Conservation (phyloP, 1,140 invertebrate genomes). For the Drosophila varians region DNA sequence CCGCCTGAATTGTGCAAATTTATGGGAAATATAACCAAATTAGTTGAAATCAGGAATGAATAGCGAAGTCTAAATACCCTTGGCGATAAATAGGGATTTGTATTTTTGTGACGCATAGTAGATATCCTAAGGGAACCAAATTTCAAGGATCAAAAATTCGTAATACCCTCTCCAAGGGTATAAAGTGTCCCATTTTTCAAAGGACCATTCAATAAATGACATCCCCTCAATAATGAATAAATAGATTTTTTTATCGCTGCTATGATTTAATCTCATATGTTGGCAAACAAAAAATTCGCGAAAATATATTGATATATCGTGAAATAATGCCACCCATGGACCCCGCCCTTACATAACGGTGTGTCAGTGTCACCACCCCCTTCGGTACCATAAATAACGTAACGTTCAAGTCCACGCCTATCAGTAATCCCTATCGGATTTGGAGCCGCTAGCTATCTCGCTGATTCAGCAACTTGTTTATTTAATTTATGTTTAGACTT, state of each 20-base stretch:
- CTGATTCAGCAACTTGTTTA: slow-evolving; percentile 11
- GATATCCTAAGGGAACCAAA: too few relatives aligned
- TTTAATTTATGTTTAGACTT: slow-evolving; percentile 10
- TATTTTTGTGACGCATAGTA: too few relatives aligned
- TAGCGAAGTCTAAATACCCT: too few relatives aligned
- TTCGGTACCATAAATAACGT: not conserved
- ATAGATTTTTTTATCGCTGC: slow-evolving; percentile 7
- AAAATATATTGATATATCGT: not conserved
- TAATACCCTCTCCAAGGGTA: too few relatives aligned
- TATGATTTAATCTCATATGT: slow-evolving; percentile 3
- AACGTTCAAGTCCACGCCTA: not conserved
- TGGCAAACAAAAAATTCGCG: not conserved
- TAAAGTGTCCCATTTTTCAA: too few relatives aligned
- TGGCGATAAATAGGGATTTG: too few relatives aligned
- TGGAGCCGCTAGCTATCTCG: slow-evolving; percentile 4
- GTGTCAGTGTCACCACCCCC: not conserved
- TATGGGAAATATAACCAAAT: too few relatives aligned
- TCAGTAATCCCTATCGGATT: slow-evolving; percentile 9
- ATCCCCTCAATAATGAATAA: not conserved
- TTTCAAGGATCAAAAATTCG: too few relatives aligned
- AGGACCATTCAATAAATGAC: too few relatives aligned
- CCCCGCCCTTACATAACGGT: not conserved
- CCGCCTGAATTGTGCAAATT: too few relatives aligned
- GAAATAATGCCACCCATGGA: not conserved
- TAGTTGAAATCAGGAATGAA: too few relatives aligned